A percentile compares a stretch with the other conserved stretches of the same genome.
Evolutionary conservation across 2,888 invertebrate genomes (phyloP).

Genomic region (Drosophila stalkeri): DNA sequence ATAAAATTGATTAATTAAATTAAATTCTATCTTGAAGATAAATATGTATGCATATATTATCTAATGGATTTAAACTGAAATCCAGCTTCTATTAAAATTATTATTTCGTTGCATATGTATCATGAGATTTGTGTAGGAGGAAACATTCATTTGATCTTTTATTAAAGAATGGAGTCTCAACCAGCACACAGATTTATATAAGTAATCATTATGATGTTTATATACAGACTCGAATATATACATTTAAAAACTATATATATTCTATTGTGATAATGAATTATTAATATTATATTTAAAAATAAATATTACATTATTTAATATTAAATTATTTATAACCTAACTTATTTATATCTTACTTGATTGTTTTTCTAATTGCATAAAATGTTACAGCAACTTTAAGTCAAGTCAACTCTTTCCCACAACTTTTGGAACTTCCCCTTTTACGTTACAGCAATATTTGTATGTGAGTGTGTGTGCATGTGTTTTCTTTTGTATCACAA

Average conservation of each 20-base stretch:
- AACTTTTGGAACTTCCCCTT: slow-evolving; percentile 38
- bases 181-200: too few relatives aligned
- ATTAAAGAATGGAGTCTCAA: too few relatives aligned
- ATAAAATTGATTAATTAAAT: not conserved
- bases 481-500: slow-evolving; percentile 49
- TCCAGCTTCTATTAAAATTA: not conserved
- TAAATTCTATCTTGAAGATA: not conserved
- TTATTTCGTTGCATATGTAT: not conserved
- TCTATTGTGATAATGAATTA: too few relatives aligned
- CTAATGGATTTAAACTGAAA: not conserved
- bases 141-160: not conserved
- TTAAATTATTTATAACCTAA: not conserved
- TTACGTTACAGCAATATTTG: not conserved
- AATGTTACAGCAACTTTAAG: not conserved
- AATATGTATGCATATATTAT: not conserved
- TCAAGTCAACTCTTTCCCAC: not conserved
- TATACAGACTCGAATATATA: not conserved
- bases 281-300: too few relatives aligned
- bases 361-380: not conserved
- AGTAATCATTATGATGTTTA: not conserved
- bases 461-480: slow-evolving; percentile 18
- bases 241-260: too few relatives aligned
- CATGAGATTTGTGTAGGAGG: not conserved
- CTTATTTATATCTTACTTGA: not conserved
- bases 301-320: not conserved